Evolutionary conservation across 2,888 invertebrate genomes (phyloP).

Genomic region (Mylabris sibirica): DNA sequence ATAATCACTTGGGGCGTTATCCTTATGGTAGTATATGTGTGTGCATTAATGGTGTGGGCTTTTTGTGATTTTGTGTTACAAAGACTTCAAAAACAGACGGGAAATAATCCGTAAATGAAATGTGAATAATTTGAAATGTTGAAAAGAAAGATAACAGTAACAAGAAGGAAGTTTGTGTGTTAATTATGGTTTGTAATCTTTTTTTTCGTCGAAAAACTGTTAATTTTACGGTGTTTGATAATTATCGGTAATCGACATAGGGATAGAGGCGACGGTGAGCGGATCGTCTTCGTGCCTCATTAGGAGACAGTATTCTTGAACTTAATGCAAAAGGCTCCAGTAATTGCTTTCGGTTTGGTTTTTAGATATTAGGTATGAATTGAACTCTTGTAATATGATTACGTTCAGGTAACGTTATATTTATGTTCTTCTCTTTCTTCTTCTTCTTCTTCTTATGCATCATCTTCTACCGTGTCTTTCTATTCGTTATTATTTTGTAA

Average conservation of each 20-base stretch:
- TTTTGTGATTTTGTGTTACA: slow-evolving; percentile 32
- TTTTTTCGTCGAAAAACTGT: background rate
- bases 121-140: slow-evolving; percentile 41
- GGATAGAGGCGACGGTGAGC: background rate
- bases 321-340: background rate
- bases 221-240: slow-evolving; percentile 3
- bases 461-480: background rate
- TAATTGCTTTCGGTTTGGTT: slow-evolving; percentile 16
- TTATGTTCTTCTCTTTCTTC: slow-evolving; percentile 6
- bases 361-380: slow-evolving; percentile 12
- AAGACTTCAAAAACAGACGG: slow-evolving; percentile 32
- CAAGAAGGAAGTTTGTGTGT: slow-evolving; percentile 37
- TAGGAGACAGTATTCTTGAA: slow-evolving; percentile 4
- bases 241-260: slow-evolving; percentile 6
- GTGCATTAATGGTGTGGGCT: no score
- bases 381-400: slow-evolving; percentile 19
- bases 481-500: slow-evolving; percentile 26
- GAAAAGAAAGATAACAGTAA: slow-evolving; percentile 27
- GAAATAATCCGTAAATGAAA: slow-evolving; percentile 42
- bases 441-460: background rate
- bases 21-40: no score
- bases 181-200: slow-evolving; percentile 17
- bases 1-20: no score
- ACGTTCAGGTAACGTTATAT: slow-evolving; percentile 26
- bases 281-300: background rate